Percentiles rank a stretch among this genome's conserved stretches.
Conservation (phyloP, 2,888 invertebrate species). For the Eugnorisma glareosa region DNA sequence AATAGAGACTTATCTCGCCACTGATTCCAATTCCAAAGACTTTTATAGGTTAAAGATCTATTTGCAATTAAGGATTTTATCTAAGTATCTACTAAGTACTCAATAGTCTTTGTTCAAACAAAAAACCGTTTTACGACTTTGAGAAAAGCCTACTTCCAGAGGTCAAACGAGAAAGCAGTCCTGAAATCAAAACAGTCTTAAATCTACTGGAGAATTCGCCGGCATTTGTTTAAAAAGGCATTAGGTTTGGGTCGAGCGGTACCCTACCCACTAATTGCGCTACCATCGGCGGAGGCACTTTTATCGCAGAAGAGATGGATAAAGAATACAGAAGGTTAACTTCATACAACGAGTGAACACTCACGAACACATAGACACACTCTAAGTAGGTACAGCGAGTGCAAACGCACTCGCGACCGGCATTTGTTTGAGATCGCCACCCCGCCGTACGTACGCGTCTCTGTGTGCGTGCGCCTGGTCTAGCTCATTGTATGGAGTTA, state of each 20-base stretch:
- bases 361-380: background rate
- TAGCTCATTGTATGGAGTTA: background rate
- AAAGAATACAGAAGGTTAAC: slow-evolving; percentile 26
- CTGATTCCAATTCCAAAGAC: slow-evolving; percentile 4
- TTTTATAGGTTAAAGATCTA: background rate
- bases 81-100: background rate
- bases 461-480: background rate
- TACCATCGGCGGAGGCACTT: slow-evolving; percentile 50
- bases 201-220: slow-evolving; percentile 41
- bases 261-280: slow-evolving; percentile 62
- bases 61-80: background rate
- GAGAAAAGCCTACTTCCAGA: slow-evolving; percentile 13
- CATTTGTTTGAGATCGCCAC: too few relatives aligned
- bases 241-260: slow-evolving; percentile 42
- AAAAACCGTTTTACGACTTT: slow-evolving; percentile 13
- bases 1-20: slow-evolving; percentile 6
- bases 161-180: slow-evolving; percentile 32
- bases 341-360: background rate
- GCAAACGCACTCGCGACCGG: background rate
- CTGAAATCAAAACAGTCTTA: slow-evolving; percentile 56
- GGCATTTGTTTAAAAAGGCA: slow-evolving; percentile 58
- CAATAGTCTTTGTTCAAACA: slow-evolving; percentile 11
- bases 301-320: background rate
- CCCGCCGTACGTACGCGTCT: too few relatives aligned
- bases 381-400: background rate